Base-by-base conservation (phyloP, 1,140 invertebrate species). In the Lucilia sericata region DNA sequence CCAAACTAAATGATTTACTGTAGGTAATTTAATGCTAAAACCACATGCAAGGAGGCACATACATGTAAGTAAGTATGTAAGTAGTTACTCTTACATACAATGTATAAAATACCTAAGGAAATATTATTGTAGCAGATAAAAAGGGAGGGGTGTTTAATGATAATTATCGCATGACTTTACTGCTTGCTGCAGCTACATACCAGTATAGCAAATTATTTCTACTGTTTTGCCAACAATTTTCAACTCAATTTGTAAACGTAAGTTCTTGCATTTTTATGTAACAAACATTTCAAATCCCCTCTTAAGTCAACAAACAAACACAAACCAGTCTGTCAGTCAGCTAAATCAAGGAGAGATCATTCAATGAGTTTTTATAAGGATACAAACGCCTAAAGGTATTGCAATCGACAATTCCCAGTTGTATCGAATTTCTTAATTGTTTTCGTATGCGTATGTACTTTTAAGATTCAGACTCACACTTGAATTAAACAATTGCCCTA, bases 401-500 rank as follows among this genome's bases (percentile, higher is more conserved):
- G 65, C 10, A 7, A 70, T 70, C 65, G 19, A 25, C 65, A 25
- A 70, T 70, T 70, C 65, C 65, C 65, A 70, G 65, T 70, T 70
- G 65, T 70, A 70, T 70, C 65, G 65, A 70, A 70, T 70, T 70
- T 70, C 65, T 25, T 70, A 70, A 70, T 70, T 70, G 65, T 70
- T 70, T 70, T 17, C 55, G 42, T 2, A 60, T 60, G 25, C 25
- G 25, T 30, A 30, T 30, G 25, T 30, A 30, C 25, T 30, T 30
- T 1, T 30, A 30, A 30, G 25, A 30, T 30, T 30, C 25, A 30
- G 25, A 30, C 25, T 30, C 25, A 30, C 25, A 30, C 25, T 30
- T 30, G 25, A 30, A 30, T 30, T 30, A 30, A 30, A 30, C 25
- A 30, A 30, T 30, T 30, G 25, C 25, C 25, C 25, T 30, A 30